Conservation (phyloP, 2,113 vertebrate genomes). For the Aythya baeri region DNA sequence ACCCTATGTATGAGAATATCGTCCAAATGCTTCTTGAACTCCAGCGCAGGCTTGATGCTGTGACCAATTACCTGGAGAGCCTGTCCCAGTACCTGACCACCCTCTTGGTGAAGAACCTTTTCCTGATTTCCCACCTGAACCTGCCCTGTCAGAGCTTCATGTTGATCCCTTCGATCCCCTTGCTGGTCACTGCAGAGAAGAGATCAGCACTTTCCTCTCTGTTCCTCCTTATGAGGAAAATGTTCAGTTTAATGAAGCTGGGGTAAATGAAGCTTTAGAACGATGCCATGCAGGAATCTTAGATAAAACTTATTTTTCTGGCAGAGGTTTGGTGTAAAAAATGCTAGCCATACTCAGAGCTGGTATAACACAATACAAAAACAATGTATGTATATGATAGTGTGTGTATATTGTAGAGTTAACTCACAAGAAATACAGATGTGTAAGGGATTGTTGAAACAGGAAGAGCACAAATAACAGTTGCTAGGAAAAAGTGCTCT, state of each 20-base stretch:
- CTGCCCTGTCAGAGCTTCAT: no score
- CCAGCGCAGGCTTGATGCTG: no score
- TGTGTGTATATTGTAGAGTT: not conserved
- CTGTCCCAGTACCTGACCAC: no score
- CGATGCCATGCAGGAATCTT: not conserved
- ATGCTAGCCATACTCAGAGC: not conserved
- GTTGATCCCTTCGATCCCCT: no score
- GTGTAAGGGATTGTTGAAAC: not conserved
- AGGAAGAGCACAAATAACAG: not conserved
- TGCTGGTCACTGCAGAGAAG: no score
- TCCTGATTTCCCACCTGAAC: no score
- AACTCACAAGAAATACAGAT: not conserved
- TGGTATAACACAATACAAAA: not conserved
- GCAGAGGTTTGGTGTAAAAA: not conserved
- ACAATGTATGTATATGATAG: not conserved
- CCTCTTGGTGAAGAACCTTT: no score
- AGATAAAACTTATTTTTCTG: not conserved
- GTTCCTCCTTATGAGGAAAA: no score
- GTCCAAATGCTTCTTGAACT: no score
- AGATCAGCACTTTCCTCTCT: no score
- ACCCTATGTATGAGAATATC: no score
- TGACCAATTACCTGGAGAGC: no score
- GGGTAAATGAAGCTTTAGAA: not conserved
- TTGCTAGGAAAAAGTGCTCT: not conserved
- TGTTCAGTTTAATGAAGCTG: not conserved